Evolutionary conservation across 2,113 vertebrate species (phyloP).

Genomic region (Abramis brama): DNA sequence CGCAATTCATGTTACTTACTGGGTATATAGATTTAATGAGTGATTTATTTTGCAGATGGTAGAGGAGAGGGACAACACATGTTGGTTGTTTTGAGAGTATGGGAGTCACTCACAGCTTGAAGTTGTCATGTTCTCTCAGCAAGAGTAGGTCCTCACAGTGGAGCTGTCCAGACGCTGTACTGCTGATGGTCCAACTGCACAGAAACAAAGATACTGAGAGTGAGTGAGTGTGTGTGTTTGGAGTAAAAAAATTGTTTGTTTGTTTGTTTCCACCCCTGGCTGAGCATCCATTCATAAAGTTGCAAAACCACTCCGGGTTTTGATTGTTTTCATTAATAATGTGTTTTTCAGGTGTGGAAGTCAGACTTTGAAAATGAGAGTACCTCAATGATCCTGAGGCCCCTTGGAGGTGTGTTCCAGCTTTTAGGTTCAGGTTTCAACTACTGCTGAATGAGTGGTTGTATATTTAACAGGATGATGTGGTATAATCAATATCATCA

Average conservation of each 20-base stretch:
- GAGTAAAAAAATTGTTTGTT: not conserved
- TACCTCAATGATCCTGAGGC: no score
- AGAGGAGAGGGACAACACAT: not conserved
- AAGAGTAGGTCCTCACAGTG: constrained; percentile 99
- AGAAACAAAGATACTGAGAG: constrained; percentile 51
- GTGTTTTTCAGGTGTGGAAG: not conserved
- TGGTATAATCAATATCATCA: no score
- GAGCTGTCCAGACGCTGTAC: constrained; percentile 98
- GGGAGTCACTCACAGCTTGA: constrained; percentile 80
- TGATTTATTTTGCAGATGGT: not conserved
- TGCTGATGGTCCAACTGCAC: constrained; percentile 87
- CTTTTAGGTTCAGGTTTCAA: no score
- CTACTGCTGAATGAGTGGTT: no score
- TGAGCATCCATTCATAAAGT: not conserved
- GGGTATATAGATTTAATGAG: not conserved
- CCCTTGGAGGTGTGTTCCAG: no score
- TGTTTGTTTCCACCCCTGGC: not conserved
- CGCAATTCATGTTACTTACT: not conserved
- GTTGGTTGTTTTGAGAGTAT: not conserved
- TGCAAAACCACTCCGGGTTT: not conserved
- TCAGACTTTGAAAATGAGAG: not conserved
- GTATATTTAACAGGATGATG: no score
- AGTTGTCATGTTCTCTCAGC: constrained; percentile 86
- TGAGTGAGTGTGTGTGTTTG: not conserved
- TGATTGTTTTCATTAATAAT: no score